phyloP scores from a whole-genome alignment of 2,113 vertebrate genomes.

The Tetraodon nigroviridis region DNA sequence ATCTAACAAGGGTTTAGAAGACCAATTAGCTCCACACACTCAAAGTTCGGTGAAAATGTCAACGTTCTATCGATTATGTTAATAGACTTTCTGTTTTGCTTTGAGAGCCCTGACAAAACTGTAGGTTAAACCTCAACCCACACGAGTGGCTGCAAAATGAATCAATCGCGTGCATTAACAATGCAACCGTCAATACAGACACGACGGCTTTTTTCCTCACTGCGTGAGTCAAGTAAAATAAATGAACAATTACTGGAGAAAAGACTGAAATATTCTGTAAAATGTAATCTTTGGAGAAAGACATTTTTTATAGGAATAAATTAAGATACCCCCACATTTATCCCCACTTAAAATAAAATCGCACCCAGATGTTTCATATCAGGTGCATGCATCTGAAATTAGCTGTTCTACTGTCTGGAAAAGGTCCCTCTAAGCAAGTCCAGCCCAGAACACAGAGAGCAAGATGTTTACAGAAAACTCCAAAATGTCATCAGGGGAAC shows the following conservation, averaged over 20 bases:
- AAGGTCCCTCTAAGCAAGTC: not conserved
- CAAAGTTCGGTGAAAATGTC: conserved; percentile 43
- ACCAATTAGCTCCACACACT: conserved; percentile 40
- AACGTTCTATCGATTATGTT: conserved; percentile 48
- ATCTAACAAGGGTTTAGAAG: conserved; percentile 26
- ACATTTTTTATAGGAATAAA: not conserved
- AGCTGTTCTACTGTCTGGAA: not conserved
- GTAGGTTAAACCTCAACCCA: conserved; percentile 18
- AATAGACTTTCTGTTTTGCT: conserved; percentile 39
- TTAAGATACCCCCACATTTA: not conserved
- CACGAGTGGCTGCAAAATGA: conserved; percentile 29
- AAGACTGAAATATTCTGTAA: not conserved
- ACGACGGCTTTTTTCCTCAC: conserved; percentile 21
- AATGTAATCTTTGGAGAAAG: not conserved
- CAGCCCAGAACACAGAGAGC: not conserved
- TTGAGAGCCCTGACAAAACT: conserved; percentile 30
- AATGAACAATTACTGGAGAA: not conserved
- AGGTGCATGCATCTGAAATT: not conserved
- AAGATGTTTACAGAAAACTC: not conserved
- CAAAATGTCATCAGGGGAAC: conserved; percentile 3
- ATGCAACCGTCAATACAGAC: not conserved
- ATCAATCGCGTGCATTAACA: conserved; percentile 37
- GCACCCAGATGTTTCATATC: conserved; percentile 5
- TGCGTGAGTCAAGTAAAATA: not conserved
- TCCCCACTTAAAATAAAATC: conserved; percentile 4